Conservation (phyloP, 2,888 invertebrate species). For the Luperina testacea region DNA sequence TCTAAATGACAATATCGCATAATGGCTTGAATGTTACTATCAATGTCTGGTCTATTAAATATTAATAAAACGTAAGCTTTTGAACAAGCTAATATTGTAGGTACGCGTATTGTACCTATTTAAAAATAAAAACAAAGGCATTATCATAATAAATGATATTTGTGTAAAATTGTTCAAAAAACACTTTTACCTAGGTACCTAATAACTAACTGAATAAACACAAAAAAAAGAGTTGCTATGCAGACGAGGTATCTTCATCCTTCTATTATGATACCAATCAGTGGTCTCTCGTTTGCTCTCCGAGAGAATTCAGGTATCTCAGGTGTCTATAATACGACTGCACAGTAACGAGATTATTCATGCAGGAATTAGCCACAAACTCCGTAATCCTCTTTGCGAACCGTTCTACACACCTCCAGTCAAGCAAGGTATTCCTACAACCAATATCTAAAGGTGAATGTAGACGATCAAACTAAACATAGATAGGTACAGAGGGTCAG, state of each 20-base stretch:
- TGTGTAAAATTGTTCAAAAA: neutral
- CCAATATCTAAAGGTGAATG: slow-evolving; percentile 34
- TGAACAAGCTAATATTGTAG: neutral
- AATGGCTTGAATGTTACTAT: neutral
- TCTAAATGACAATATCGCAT: neutral
- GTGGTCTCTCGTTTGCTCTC: neutral
- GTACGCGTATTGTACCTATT: neutral
- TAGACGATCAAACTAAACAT: neutral
- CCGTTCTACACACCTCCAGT: slow-evolving; percentile 23
- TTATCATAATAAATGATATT: neutral
- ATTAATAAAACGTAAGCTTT: neutral
- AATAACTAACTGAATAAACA: neutral
- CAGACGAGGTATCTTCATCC: neutral
- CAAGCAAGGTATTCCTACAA: slow-evolving; percentile 30
- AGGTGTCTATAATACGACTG: neutral
- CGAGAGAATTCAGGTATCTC: neutral
- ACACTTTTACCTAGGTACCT: neutral
- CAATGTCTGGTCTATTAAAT: neutral
- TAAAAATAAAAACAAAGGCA: neutral
- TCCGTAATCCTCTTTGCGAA: slow-evolving; percentile 43
- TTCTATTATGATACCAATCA: neutral
- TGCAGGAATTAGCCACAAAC: slow-evolving; percentile 32
- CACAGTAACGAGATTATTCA: slow-evolving; percentile 49
- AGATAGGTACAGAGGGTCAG: neutral
- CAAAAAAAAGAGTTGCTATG: neutral